Percentiles rank a stretch among this genome's conserved stretches.
phyloP scores from a whole-genome alignment of 2,888 invertebrate species.

The Tanypteryx hageni region DNA sequence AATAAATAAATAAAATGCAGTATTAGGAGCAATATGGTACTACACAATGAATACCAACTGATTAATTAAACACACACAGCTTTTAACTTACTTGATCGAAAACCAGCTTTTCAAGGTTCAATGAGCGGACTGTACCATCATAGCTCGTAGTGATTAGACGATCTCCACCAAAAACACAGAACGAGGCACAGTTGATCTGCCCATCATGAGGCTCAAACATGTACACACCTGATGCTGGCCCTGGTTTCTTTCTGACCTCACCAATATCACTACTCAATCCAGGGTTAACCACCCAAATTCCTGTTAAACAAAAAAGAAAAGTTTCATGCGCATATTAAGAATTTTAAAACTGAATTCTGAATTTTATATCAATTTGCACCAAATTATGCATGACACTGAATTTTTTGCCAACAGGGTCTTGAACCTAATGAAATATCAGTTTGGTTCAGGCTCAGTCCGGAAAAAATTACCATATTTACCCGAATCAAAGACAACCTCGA shows the following conservation, averaged over 20 bases:
- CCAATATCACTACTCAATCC: conserved; percentile 69
- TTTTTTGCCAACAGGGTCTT: no score
- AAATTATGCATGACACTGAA: no score
- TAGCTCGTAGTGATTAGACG: conserved; percentile 72
- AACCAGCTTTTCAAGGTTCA: conserved; percentile 72
- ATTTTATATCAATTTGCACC: no score
- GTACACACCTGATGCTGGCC: conserved; percentile 67
- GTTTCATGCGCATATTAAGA: not conserved
- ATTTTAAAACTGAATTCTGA: no score
- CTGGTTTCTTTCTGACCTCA: conserved; percentile 26
- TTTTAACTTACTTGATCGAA: conserved; percentile 72
- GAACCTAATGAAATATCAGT: no score
- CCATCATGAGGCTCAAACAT: conserved; percentile 72
- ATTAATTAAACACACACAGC: conserved; percentile 33
- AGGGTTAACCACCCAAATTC: conserved; percentile 69
- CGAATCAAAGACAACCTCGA: no score
- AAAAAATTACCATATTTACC: no score
- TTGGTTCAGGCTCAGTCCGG: no score
- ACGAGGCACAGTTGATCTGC: conserved; percentile 73
- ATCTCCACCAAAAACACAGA: conserved; percentile 70
- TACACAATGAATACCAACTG: not conserved
- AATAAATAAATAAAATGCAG: no score
- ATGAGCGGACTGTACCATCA: conserved; percentile 74
- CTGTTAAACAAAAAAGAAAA: conserved; percentile 68
- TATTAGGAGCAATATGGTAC: no score